A percentile compares a stretch with the other conserved stretches of the same genome.
These are phyloP conservation scores for Dascillus cervinus DNA, from an alignment of 2,888 invertebrate species.

Conservation along the genomic window DNA sequence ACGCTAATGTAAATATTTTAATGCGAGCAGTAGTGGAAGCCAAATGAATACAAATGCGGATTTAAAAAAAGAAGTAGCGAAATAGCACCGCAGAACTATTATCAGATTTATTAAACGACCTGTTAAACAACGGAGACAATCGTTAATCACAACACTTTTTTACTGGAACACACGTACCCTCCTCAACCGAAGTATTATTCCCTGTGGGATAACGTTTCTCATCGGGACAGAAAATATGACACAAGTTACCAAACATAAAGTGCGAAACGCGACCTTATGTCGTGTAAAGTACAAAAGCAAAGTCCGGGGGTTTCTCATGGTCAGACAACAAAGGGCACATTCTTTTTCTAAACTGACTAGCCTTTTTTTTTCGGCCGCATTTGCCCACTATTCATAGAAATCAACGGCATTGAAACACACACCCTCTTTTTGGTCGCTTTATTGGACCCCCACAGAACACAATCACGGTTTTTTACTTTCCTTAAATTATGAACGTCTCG, in stretches of 20 bases:
- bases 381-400: slow-evolving; percentile 27
- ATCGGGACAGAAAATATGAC: slow-evolving; percentile 15
- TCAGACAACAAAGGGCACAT: slow-evolving; percentile 26
- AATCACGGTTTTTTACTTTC: no score
- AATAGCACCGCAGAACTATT: no score
- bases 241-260: slow-evolving; percentile 12
- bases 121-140: no score
- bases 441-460: no score
- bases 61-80: no score
- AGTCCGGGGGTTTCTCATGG: slow-evolving; percentile 25
- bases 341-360: slow-evolving; percentile 22
- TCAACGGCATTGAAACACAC: no score
- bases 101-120: no score
- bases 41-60: no score
- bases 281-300: slow-evolving; percentile 11
- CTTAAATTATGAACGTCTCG: no score
- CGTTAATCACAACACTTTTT: slow-evolving; percentile 32
- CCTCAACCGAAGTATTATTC: slow-evolving; percentile 23
- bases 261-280: slow-evolving; percentile 15
- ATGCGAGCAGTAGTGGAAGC: no score
- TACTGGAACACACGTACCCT: slow-evolving; percentile 24
- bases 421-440: no score
- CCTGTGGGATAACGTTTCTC: slow-evolving; percentile 22
- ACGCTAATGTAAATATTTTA: no score
- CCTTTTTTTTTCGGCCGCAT: slow-evolving; percentile 25